Evolutionary conservation across 1,140 invertebrate genomes (phyloP).

Genomic region (Potamilus streckersoni): DNA sequence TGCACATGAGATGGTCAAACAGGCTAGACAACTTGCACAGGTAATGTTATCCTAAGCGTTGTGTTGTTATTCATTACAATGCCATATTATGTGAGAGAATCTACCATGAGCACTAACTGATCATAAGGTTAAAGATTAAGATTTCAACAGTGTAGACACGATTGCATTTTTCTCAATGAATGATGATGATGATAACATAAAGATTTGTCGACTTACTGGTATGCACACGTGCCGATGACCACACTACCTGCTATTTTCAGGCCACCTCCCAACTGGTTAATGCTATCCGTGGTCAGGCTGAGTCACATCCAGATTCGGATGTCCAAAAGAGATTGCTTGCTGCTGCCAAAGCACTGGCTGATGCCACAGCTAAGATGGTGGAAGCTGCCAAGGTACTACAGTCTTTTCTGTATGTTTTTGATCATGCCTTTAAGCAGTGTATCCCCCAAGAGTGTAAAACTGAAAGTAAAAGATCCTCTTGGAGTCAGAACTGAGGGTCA

Average conservation of each 20-base stretch:
- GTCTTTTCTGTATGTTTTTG: background rate
- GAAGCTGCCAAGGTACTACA: constrained; percentile 85
- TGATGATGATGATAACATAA: too few species aligned
- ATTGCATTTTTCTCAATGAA: too few species aligned
- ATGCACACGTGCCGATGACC: too few species aligned
- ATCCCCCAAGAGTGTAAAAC: too few species aligned
- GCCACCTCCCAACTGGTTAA: constrained; percentile 93
- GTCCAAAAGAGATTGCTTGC: constrained; percentile 89
- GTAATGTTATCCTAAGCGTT: constrained; percentile 37
- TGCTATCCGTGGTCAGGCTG: constrained; percentile 93
- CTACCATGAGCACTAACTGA: too few species aligned
- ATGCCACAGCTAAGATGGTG: constrained; percentile 95
- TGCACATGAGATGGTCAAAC: constrained; percentile 91
- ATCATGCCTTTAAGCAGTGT: too few species aligned
- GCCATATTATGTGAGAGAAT: too few species aligned
- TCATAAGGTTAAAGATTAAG: too few species aligned
- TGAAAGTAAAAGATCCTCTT: too few species aligned
- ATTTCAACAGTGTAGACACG: too few species aligned
- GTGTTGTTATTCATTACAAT: background rate
- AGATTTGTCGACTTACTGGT: too few species aligned
- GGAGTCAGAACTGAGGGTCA: too few species aligned
- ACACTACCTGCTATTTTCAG: constrained; percentile 63
- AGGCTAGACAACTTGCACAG: constrained; percentile 89
- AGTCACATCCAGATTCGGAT: constrained; percentile 86
- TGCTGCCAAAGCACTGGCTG: constrained; percentile 86